Percentiles rank a stretch among this genome's conserved stretches.
phyloP scores from a whole-genome alignment of 1,140 invertebrate genomes.

The Zaprionus tsacasi region DNA sequence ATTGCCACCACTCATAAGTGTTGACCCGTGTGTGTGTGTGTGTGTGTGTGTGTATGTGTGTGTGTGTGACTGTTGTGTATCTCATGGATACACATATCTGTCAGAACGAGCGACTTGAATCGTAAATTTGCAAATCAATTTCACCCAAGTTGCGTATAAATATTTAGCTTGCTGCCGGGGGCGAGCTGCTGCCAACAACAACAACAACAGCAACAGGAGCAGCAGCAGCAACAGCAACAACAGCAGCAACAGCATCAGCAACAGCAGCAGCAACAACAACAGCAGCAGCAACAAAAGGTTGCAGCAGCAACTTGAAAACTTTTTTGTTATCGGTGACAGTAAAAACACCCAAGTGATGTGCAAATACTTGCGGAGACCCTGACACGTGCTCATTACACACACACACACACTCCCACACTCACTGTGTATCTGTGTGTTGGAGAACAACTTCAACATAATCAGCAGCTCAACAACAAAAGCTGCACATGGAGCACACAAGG shows the following conservation, averaged over 20 bases:
- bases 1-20: conserved; percentile 23
- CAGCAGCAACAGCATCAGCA: neutral
- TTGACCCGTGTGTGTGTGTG: neutral
- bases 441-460: conserved; percentile 17
- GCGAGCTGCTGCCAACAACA: neutral
- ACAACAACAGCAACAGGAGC: neutral
- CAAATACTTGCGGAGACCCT: conserved; percentile 22
- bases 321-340: conserved; percentile 50
- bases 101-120: neutral
- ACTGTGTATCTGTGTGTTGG: neutral
- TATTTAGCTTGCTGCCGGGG: conserved; percentile 13
- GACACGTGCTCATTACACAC: conserved; percentile 12
- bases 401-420: neutral
- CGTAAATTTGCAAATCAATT: conserved; percentile 64
- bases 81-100: conserved; percentile 13
- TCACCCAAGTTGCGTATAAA: conserved; percentile 64
- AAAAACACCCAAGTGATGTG: conserved; percentile 40
- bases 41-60: conserved; percentile 1
- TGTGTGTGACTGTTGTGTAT: neutral
- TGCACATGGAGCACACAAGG: neutral
- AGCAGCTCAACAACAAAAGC: conserved; percentile 8
- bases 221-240: neutral
- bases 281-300: neutral
- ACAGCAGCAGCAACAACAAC: neutral
- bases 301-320: conserved; percentile 26